Conservation (phyloP, 2,797 vertebrate genomes). For the Dipus sagitta region DNA sequence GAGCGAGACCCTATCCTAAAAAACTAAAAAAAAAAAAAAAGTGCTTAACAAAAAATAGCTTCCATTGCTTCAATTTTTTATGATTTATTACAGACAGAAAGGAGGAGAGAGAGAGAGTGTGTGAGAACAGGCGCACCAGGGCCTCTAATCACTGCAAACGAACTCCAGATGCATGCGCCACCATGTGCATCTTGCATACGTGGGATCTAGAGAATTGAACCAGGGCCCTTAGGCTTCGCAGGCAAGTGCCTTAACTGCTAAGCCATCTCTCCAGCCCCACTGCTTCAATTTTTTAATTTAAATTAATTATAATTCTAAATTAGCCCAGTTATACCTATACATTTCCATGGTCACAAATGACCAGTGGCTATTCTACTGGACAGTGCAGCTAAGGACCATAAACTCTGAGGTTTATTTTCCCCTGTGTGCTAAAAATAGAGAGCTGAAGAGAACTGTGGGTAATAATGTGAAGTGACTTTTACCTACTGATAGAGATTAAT, state of each 20-base stretch:
- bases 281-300: background rate
- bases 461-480: slow-evolving; percentile 60
- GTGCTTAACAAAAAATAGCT: too few relatives aligned
- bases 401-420: background rate
- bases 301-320: slow-evolving; percentile 43
- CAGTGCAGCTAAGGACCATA: background rate
- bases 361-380: background rate
- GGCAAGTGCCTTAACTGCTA: too few relatives aligned
- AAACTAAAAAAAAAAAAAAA: too few relatives aligned
- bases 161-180: too few relatives aligned
- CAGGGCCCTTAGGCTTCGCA: background rate
- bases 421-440: background rate
- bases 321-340: background rate
- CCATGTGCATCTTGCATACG: too few relatives aligned
- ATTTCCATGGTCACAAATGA: background rate
- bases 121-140: too few relatives aligned
- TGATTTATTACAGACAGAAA: too few relatives aligned
- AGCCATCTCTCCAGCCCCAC: too few relatives aligned
- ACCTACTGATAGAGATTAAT: slow-evolving; percentile 66
- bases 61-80: too few relatives aligned
- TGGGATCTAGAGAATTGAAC: background rate
- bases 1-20: too few relatives aligned
- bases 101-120: too few relatives aligned
- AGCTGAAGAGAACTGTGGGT: background rate
- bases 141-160: too few relatives aligned